These are phyloP conservation scores for Epizoanthus fatuus DNA, from an alignment of 92 coral and sea anemone genomes.

Conservation along the genomic window DNA sequence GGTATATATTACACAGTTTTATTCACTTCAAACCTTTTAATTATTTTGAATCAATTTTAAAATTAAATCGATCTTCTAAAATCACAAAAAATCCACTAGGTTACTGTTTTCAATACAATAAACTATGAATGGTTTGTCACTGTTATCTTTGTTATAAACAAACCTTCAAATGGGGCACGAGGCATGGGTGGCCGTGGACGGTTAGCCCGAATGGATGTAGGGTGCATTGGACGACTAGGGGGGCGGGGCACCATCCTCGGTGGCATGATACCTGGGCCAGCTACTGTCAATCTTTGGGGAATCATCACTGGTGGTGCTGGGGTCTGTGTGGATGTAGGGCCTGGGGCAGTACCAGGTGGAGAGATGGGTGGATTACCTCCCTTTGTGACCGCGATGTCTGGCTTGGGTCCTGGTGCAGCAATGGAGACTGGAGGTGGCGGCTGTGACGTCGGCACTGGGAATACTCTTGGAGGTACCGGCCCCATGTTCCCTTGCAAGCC, in stretches of 20 bases:
- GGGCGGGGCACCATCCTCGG: slow-evolving; percentile 49
- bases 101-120: no score
- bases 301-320: slow-evolving; percentile 32
- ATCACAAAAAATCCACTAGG: neutral
- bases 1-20: no score
- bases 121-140: neutral
- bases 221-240: slow-evolving; percentile 38
- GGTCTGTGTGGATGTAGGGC: slow-evolving; percentile 31
- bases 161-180: slow-evolving; percentile 83
- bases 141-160: neutral
- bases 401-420: slow-evolving; percentile 46
- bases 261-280: slow-evolving; percentile 50
- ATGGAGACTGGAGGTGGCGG: slow-evolving; percentile 85
- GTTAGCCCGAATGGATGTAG: slow-evolving; percentile 42
- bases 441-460: slow-evolving; percentile 71
- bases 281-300: slow-evolving; percentile 8
- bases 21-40: no score
- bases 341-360: slow-evolving; percentile 54
- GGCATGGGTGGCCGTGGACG: slow-evolving; percentile 63
- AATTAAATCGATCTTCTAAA: neutral
- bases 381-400: slow-evolving; percentile 53
- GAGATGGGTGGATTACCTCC: slow-evolving; percentile 42
- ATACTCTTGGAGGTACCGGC: slow-evolving; percentile 70
- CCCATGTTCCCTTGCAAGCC: slow-evolving; percentile 73
- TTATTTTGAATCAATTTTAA: no score